These are phyloP conservation scores for Glareola pratincola DNA, from an alignment of 2,113 vertebrate species.

Conservation along the genomic window DNA sequence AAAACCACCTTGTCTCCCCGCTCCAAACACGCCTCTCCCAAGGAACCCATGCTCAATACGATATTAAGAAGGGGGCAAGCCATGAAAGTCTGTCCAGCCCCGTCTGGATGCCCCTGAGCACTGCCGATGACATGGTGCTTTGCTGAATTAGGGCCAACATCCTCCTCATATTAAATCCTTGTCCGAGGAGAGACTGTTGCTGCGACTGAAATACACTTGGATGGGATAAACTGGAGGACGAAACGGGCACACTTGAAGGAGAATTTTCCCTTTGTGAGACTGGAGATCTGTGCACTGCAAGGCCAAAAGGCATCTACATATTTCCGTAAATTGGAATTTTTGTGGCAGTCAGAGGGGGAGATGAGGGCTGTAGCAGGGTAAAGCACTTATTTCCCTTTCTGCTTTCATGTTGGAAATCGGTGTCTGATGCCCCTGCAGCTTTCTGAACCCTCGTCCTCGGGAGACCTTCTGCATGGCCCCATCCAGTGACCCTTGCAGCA, in stretches of 20 bases:
- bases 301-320: neutral
- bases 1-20: neutral
- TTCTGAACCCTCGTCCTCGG: neutral
- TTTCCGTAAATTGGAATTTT: neutral
- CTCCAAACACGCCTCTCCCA: neutral
- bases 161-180: neutral
- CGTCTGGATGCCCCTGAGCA: no score
- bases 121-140: neutral
- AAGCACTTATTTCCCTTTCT: neutral
- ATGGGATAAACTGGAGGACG: neutral
- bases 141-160: neutral
- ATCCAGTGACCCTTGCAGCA: neutral
- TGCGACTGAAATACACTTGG: neutral
- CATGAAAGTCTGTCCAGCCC: no score
- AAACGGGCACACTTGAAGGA: neutral
- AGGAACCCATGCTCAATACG: neutral
- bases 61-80: neutral
- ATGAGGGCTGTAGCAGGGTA: neutral
- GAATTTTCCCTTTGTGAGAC: neutral
- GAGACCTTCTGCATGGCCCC: neutral
- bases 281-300: neutral
- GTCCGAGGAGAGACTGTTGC: neutral
- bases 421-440: neutral
- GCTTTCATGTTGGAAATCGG: neutral
- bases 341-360: neutral